Evolutionary conservation across 1,140 invertebrate genomes (phyloP).

Genomic region (Medauroidea extradentata): DNA sequence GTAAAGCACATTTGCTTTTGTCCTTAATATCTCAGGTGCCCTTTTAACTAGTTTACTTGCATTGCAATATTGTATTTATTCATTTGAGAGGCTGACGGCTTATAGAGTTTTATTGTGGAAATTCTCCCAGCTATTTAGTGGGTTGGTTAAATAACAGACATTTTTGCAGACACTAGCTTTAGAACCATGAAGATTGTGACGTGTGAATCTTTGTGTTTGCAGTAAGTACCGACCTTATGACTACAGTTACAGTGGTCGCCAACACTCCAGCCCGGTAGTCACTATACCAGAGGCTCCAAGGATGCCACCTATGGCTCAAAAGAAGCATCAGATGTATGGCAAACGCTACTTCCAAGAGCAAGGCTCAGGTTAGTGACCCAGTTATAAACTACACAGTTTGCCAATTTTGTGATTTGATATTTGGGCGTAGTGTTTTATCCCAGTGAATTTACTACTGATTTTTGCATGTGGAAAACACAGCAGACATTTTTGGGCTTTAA

Average conservation of each 20-base stretch:
- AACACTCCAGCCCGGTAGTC: conserved; percentile 40
- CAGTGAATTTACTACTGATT: too few relatives aligned
- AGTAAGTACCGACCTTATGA: conserved; percentile 75
- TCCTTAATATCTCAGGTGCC: too few relatives aligned
- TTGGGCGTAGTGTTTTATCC: too few relatives aligned
- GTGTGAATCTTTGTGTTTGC: too few relatives aligned
- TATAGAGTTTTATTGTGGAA: not conserved
- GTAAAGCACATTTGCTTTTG: too few relatives aligned
- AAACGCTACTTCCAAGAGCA: conserved; percentile 72
- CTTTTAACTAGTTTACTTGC: too few relatives aligned
- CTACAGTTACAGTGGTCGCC: conserved; percentile 55
- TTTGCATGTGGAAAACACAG: too few relatives aligned
- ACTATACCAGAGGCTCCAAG: conserved; percentile 30
- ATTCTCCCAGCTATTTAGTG: not conserved
- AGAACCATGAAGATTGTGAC: not conserved
- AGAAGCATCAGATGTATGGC: conserved; percentile 89
- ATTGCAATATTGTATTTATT: not conserved
- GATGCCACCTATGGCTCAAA: conserved; percentile 71
- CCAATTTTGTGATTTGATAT: too few relatives aligned
- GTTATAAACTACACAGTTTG: too few relatives aligned
- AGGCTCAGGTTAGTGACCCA: conserved; percentile 16
- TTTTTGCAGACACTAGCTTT: not conserved
- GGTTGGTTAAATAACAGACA: not conserved
- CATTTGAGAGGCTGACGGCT: not conserved
- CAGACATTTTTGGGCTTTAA: too few relatives aligned